phyloP scores from a whole-genome alignment of 2,113 vertebrate species.

The Malurus melanocephalus region DNA sequence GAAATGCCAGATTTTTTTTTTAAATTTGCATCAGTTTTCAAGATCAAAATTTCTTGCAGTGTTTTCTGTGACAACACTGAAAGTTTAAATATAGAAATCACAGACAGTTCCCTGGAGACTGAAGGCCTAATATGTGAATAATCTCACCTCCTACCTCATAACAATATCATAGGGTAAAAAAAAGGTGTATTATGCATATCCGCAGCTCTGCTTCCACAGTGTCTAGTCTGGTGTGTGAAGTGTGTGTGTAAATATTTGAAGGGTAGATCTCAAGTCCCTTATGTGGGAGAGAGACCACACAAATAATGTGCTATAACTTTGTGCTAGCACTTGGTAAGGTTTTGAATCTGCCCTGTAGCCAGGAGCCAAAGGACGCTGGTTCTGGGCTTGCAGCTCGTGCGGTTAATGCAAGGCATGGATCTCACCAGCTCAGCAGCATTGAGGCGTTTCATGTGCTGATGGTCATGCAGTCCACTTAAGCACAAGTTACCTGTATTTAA shows the following conservation, averaged over 20 bases:
- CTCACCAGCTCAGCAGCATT: background rate
- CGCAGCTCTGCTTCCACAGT: constrained; percentile 1
- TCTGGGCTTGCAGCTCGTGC: rapidly evolving
- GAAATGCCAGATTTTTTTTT: background rate
- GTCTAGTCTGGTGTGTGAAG: constrained; percentile 28
- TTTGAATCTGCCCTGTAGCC: background rate
- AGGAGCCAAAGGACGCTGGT: background rate
- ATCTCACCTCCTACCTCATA: constrained; percentile 56
- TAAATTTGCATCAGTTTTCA: background rate
- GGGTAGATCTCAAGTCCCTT: constrained; percentile 1
- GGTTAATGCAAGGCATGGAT: background rate
- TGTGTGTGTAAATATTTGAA: constrained; percentile 49
- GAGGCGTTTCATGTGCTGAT: background rate
- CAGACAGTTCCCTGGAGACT: constrained; percentile 36
- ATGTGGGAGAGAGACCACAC: background rate
- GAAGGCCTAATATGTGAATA: constrained; percentile 55
- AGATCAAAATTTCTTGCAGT: constrained; percentile 26
- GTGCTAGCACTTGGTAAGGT: background rate
- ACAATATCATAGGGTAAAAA: constrained; percentile 6
- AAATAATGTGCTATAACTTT: background rate
- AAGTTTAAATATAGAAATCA: constrained; percentile 47
- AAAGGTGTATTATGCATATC: constrained; percentile 22
- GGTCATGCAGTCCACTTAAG: background rate
- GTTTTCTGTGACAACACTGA: constrained; percentile 22
- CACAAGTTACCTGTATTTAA: background rate